A percentile compares a stretch with the other conserved stretches of the same genome.
phyloP scores from a whole-genome alignment of 2,888 invertebrate genomes.

The Drosophila ezoana region DNA sequence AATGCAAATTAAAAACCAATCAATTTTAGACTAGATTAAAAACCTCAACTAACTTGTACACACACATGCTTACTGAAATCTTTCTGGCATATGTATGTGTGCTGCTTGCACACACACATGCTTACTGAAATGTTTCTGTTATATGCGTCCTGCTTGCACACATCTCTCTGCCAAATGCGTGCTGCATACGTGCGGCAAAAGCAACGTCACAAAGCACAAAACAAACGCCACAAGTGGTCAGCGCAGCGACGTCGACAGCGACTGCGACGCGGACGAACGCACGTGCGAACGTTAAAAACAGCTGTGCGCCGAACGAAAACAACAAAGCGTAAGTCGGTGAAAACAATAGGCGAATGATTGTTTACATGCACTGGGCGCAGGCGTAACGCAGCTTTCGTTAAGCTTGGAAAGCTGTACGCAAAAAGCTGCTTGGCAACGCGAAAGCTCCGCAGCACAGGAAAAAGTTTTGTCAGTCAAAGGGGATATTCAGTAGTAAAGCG shows the following conservation, averaged over 20 bases:
- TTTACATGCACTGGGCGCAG: constrained; percentile 60
- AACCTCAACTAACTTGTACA: constrained; percentile 8
- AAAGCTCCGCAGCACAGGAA: constrained; percentile 50
- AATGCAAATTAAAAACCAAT: constrained; percentile 56
- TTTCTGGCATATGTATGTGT: not conserved
- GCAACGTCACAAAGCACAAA: constrained; percentile 15
- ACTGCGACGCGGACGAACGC: constrained; percentile 37
- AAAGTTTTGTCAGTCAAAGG: constrained; percentile 30
- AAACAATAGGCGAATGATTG: constrained; percentile 43
- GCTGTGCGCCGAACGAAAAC: constrained; percentile 56
- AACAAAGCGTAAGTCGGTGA: constrained; percentile 39
- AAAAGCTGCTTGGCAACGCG: constrained; percentile 42
- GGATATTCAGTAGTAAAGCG: constrained; percentile 57
- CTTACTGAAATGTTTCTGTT: not conserved
- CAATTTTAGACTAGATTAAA: constrained; percentile 37
- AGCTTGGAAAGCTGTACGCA: constrained; percentile 42
- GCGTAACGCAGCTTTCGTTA: constrained; percentile 59
- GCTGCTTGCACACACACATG: not conserved
- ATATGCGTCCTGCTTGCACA: not conserved
- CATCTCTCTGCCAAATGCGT: not conserved
- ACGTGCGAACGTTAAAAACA: constrained; percentile 49
- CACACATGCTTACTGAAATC: not conserved
- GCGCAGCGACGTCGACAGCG: constrained; percentile 24
- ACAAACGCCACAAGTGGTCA: constrained; percentile 60
- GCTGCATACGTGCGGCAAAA: constrained; percentile 28